Evolutionary conservation across 2,113 vertebrate genomes (phyloP).

Genomic region (Brienomyrus longianalis): DNA sequence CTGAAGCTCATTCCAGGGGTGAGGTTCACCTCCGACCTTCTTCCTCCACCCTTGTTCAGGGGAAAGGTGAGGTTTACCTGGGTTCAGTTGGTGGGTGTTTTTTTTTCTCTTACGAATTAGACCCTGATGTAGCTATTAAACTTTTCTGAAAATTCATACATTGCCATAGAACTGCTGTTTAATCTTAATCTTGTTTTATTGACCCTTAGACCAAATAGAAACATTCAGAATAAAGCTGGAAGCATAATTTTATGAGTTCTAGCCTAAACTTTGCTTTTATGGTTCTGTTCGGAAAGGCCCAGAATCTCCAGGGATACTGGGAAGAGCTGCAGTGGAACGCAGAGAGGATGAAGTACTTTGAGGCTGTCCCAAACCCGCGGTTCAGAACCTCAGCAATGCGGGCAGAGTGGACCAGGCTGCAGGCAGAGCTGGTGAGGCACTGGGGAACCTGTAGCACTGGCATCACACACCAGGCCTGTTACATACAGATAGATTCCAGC

Average conservation of each 20-base stretch:
- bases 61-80: slow-evolving; percentile 55
- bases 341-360: slow-evolving; percentile 70
- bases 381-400: slow-evolving; percentile 62
- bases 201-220: neutral
- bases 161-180: neutral
- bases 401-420: slow-evolving; percentile 63
- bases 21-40: slow-evolving; percentile 67
- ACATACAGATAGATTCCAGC: neutral
- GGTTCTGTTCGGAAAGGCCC: slow-evolving; percentile 47
- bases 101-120: neutral
- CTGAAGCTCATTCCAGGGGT: slow-evolving; percentile 73
- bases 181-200: neutral
- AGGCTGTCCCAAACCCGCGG: slow-evolving; percentile 61
- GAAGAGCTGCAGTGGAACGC: slow-evolving; percentile 74
- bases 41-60: slow-evolving; percentile 66
- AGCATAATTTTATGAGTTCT: neutral
- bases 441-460: neutral
- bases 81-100: neutral
- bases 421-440: slow-evolving; percentile 56
- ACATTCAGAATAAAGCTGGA: neutral
- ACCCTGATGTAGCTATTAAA: neutral
- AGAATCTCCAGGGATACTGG: slow-evolving; percentile 76
- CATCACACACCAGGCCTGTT: neutral
- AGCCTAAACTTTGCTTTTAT: neutral
- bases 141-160: neutral